phyloP scores from a whole-genome alignment of 2,888 invertebrate species.

The Ornithoptera alexandrae region DNA sequence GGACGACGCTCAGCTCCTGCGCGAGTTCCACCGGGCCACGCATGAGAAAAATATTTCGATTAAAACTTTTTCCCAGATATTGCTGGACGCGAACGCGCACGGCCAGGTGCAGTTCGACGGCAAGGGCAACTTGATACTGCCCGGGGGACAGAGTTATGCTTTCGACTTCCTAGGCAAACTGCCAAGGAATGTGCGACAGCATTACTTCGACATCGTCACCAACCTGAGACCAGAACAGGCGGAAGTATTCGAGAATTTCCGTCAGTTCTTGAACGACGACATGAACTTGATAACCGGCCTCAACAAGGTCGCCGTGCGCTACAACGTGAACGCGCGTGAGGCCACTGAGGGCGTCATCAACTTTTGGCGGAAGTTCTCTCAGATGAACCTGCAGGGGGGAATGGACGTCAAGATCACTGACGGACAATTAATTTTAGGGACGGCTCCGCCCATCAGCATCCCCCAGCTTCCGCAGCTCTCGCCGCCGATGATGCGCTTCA shows the following conservation, averaged over 20 bases:
- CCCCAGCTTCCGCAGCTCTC: constrained; percentile 34
- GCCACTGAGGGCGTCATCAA: constrained; percentile 35
- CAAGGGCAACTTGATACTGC: constrained; percentile 26
- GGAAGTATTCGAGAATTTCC: constrained; percentile 35
- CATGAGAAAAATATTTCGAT: constrained; percentile 32
- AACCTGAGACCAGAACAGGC: constrained; percentile 36
- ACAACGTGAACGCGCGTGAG: constrained; percentile 34
- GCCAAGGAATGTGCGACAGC: constrained; percentile 27
- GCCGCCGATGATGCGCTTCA: constrained; percentile 35
- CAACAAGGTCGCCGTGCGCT: constrained; percentile 30
- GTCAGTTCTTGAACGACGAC: constrained; percentile 34
- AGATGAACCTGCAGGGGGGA: constrained; percentile 30
- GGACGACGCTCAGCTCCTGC: constrained; percentile 35
- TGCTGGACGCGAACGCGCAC: constrained; percentile 33
- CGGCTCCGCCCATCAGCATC: constrained; percentile 39
- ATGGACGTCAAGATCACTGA: constrained; percentile 32
- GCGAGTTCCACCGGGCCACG: constrained; percentile 35
- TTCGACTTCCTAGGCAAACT: constrained; percentile 28
- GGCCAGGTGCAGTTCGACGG: constrained; percentile 22
- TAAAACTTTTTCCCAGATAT: constrained; percentile 34
- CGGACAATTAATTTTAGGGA: constrained; percentile 36
- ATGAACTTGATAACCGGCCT: constrained; percentile 35
- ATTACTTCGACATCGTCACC: constrained; percentile 36
- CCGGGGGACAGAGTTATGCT: constrained; percentile 31
- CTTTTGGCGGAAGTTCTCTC: constrained; percentile 33